A percentile compares a stretch with the other conserved stretches of the same genome.
These are phyloP conservation scores for Mamestra configurata DNA, from an alignment of 1,140 invertebrate genomes.

Conservation along the genomic window DNA sequence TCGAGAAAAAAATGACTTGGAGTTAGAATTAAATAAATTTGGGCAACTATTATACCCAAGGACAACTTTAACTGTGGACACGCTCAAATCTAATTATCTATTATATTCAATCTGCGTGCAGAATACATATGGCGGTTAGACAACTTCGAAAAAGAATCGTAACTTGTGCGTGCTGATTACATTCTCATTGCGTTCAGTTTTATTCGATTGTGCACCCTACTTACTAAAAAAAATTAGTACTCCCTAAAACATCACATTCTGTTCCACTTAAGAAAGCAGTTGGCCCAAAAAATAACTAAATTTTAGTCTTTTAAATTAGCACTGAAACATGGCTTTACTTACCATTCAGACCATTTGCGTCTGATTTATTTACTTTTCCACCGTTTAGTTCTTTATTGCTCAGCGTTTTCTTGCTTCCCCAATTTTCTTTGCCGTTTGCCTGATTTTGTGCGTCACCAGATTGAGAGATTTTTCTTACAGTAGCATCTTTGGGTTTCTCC, in stretches of 20 bases:
- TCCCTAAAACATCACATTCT: background rate
- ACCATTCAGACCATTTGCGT: conserved; percentile 68
- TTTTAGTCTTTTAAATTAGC: conserved; percentile 22
- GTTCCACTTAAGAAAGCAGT: background rate
- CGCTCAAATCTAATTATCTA: too few relatives aligned
- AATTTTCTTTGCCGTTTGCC: conserved; percentile 61
- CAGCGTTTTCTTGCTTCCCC: conserved; percentile 59
- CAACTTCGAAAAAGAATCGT: too few relatives aligned
- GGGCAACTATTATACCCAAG: too few relatives aligned
- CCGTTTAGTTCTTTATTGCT: conserved; percentile 69
- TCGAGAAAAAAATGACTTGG: too few relatives aligned
- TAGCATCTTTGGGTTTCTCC: conserved; percentile 68
- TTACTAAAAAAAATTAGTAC: too few relatives aligned
- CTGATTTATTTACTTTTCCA: conserved; percentile 55
- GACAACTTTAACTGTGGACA: too few relatives aligned
- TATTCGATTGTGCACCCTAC: too few relatives aligned
- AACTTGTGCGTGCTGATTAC: too few relatives aligned
- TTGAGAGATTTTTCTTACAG: conserved; percentile 66
- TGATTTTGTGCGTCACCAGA: conserved; percentile 51
- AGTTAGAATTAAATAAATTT: too few relatives aligned
- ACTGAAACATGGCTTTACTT: conserved; percentile 44
- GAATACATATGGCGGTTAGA: too few relatives aligned
- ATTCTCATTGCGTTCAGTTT: too few relatives aligned
- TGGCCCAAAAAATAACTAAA: background rate
- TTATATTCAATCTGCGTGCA: too few relatives aligned